Evolutionary conservation across 2,888 invertebrate species (phyloP), one percentile per base, ranked within the genome.

Genomic region (Drosophila barbarae): DNA sequence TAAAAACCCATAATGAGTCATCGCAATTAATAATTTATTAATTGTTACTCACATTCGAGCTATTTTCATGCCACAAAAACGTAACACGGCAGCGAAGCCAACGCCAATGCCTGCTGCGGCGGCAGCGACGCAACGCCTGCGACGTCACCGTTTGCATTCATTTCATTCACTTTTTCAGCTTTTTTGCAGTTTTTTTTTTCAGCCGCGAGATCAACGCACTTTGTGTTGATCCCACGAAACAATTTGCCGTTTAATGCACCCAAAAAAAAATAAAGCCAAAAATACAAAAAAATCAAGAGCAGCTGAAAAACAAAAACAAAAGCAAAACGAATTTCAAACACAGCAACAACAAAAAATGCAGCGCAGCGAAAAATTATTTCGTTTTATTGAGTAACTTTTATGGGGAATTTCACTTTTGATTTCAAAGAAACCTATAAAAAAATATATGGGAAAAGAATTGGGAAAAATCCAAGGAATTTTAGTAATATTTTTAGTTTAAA

Each of bases 231-330:
- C 81, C 81, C 83, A 81, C 83, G 78, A 81, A 81, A 82, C 81
- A 81, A 80, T 81, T 81, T 82, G 80, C 81, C 81, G 81, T 81
- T 81, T 83, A 82, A 83, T 83, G 83, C 81, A 83, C 83, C 81
- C 80, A 57, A 70, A 82, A 82, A 58, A 42, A 44, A 36, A 53
- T 8, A 15, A 42, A 63, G 5, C 26, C 42, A 42, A 42, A 44
- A 42, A 58, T 18, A 44, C 44, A 30, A 53, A 42, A 58, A 58
- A 42, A 58, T 60, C 52, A 64, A 53, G 52, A 64, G 57, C 57
- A 57, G 28, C 57, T 32, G 46, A 35, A 63, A 26, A 46, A 21
- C 49, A 28, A 50, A 30, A 46, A 30, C 46, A 32, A 32, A 32
- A 32, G 30, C 28, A 46, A 46, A 18, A 46, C 12, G 15, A 38